A percentile compares a stretch with the other conserved stretches of the same genome.
These are phyloP conservation scores for Eilema caniola DNA, from an alignment of 2,888 invertebrate species.

Conservation along the genomic window DNA sequence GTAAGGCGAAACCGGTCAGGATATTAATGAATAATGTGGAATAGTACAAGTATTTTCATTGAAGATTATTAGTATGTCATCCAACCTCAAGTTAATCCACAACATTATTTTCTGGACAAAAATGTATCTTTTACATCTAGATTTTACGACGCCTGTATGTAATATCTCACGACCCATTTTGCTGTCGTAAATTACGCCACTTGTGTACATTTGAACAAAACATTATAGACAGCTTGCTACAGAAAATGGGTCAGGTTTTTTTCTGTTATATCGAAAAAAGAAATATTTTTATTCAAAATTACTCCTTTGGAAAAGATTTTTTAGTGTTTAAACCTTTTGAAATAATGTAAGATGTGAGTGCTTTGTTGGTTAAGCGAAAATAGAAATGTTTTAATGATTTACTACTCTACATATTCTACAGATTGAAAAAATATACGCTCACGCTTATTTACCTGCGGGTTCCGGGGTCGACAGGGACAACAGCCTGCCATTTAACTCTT, in stretches of 20 bases:
- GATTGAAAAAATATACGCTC: too few relatives aligned
- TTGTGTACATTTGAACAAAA: slow-evolving; percentile 37
- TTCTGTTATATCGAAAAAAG: slow-evolving; percentile 21
- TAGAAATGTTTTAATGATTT: too few relatives aligned
- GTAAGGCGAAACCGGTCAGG: too few relatives aligned
- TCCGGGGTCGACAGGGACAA: too few relatives aligned
- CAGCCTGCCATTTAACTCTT: too few relatives aligned
- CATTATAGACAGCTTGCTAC: slow-evolving; percentile 18
- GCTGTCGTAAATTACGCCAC: slow-evolving; percentile 23
- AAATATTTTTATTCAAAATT: slow-evolving; percentile 19
- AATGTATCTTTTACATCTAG: not conserved
- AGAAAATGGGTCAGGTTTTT: slow-evolving; percentile 37
- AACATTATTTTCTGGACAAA: not conserved
- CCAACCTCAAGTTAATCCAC: not conserved
- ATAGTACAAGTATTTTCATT: too few relatives aligned
- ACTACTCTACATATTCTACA: too few relatives aligned
- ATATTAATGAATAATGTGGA: too few relatives aligned
- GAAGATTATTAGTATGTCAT: not conserved
- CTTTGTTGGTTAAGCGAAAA: too few relatives aligned
- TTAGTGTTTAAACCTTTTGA: too few relatives aligned
- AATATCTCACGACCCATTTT: slow-evolving; percentile 25
- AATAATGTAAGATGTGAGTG: too few relatives aligned
- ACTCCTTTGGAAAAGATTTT: slow-evolving; percentile 12
- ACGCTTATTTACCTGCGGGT: too few relatives aligned
- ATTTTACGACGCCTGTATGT: slow-evolving; percentile 8